phyloP scores from a whole-genome alignment of 2,113 vertebrate genomes.

The Diphyllodes magnificus region DNA sequence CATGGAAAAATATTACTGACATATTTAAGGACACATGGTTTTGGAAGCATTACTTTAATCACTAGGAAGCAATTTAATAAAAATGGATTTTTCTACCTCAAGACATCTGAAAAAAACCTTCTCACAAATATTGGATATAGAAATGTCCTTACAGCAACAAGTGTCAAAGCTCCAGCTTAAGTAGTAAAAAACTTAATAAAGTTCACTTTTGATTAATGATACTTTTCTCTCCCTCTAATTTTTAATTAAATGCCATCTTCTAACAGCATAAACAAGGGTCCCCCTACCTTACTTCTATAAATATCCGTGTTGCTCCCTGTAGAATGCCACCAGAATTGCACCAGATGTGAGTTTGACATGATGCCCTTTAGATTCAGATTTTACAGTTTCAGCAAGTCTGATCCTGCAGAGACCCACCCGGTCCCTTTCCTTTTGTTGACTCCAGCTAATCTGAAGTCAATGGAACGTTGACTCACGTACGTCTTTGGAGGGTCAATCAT shows the following conservation, averaged over 20 bases:
- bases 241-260: background rate
- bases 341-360: background rate
- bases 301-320: background rate
- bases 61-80: conserved; percentile 11
- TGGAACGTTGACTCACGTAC: rapidly evolving
- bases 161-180: background rate
- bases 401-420: background rate
- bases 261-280: background rate
- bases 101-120: background rate
- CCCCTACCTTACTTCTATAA: background rate
- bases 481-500: background rate
- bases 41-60: conserved; percentile 5
- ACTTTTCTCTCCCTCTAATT: background rate
- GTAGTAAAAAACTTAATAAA: background rate
- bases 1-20: background rate
- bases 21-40: background rate
- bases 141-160: background rate
- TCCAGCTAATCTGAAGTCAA: background rate
- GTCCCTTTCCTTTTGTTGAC: background rate
- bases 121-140: background rate
- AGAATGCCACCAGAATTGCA: background rate
- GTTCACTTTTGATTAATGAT: background rate
- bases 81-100: conserved; percentile 4
- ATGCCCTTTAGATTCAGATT: background rate
- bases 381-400: background rate